Evolutionary conservation across 2,797 vertebrate species (phyloP), one percentile per base, ranked within the genome.

Genomic region (Brachymystax lenok): DNA sequence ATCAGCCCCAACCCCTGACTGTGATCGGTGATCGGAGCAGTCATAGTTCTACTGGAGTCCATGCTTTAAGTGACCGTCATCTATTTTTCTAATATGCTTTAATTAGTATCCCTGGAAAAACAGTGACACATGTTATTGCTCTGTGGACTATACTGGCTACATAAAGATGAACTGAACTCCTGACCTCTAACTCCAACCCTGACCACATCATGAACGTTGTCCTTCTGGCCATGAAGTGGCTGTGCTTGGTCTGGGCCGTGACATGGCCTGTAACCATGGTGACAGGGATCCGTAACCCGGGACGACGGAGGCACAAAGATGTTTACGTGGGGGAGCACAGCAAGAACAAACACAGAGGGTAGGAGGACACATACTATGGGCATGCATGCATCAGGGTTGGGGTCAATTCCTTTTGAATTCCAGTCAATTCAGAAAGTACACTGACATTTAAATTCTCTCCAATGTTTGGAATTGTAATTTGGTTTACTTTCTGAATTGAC

Each of bases 291-390:
- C 91, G 88, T 69, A 87, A 81, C 87, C 90, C 87, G 0, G 89
- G 83, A 46, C 94, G 94, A 73, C 91, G 90, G 86, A 91, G 89
- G 71, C 87, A 94, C 87, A 94, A 94, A 82, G 94, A 95, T 69
- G 86, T 94, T 7, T 92, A 93, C 56, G 84, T 93, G 13, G 89
- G 90, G 10, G 94, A 94, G 50, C 92, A 93, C 74, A 89, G 88
- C 90, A 94, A 92, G 86, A 92, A 93, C 88, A 92, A 89, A 84
- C 93, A 93, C 5, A 88, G 88, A 88, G 90, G 94, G 94, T 95
- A 84, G 94, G 92, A 50, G 3, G 2, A 27, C 52, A 19, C 28
- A 50, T 50, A n/a, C 3, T 21, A 21, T 1, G 1, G 21, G 30
- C 46, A 33, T 19, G 1, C 46, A 17, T 12, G 50, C 40, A 46